These are phyloP conservation scores for Ceramica pisi DNA, from an alignment of 2,888 invertebrate genomes.

Conservation along the genomic window DNA sequence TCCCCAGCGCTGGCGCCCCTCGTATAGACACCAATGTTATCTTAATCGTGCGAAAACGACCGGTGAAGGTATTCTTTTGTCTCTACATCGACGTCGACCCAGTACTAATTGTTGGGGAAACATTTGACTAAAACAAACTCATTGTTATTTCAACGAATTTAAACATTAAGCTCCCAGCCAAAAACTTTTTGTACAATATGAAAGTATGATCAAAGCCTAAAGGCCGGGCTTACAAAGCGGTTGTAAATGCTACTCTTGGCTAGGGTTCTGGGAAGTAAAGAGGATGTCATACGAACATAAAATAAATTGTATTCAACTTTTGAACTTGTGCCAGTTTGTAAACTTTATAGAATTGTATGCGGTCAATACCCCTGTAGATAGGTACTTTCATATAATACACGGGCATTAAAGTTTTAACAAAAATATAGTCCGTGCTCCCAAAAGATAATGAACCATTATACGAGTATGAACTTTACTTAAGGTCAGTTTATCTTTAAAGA, in stretches of 20 bases:
- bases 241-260: slow-evolving; percentile 54
- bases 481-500: slow-evolving; percentile 35
- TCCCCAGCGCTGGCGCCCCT: slow-evolving; percentile 15
- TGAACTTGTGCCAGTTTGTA: slow-evolving; percentile 72
- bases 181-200: slow-evolving; percentile 22
- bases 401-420: slow-evolving; percentile 12
- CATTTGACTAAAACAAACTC: slow-evolving; percentile 15
- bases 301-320: slow-evolving; percentile 62
- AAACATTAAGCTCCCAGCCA: slow-evolving; percentile 1
- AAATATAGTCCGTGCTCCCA: slow-evolving; percentile 1
- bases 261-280: slow-evolving; percentile 21
- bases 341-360: slow-evolving; percentile 64
- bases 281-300: slow-evolving; percentile 34
- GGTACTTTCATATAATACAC: slow-evolving; percentile 23
- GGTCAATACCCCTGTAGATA: slow-evolving; percentile 60
- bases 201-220: slow-evolving; percentile 34
- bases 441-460: slow-evolving; percentile 33
- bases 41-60: slow-evolving; percentile 26
- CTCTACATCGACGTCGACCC: background rate
- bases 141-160: slow-evolving; percentile 35
- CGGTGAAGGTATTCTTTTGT: slow-evolving; percentile 31
- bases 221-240: slow-evolving; percentile 26
- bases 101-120: slow-evolving; percentile 29
- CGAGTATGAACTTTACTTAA: slow-evolving; percentile 32
- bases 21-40: slow-evolving; percentile 33